These are phyloP conservation scores for Cantharis nigra DNA, from an alignment of 2,888 invertebrate species.

Conservation along the genomic window DNA sequence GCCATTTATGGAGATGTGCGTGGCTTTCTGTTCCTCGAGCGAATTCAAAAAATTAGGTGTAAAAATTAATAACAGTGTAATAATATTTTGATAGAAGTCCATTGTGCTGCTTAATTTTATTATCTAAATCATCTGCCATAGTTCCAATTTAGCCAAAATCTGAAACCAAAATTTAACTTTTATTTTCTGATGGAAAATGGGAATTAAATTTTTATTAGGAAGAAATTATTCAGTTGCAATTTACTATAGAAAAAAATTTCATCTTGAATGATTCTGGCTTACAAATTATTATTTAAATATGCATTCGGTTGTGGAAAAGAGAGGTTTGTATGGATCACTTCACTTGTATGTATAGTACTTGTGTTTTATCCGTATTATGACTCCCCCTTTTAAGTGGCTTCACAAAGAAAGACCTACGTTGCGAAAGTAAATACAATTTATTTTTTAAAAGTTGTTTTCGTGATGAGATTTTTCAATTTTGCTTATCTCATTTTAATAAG, in stretches of 20 bases:
- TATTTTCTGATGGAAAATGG: no score
- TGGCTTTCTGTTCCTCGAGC: conserved; percentile 38
- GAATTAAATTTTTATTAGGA: not conserved
- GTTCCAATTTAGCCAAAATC: not conserved
- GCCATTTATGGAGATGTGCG: conserved; percentile 59
- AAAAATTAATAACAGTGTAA: conserved; percentile 6
- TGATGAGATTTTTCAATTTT: not conserved
- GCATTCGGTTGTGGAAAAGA: not conserved
- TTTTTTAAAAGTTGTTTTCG: not conserved
- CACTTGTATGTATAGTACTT: not conserved
- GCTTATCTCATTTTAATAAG: not conserved
- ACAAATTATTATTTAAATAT: not conserved
- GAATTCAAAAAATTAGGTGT: conserved; percentile 5
- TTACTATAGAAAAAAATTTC: not conserved
- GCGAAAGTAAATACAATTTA: not conserved
- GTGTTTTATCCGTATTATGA: not conserved
- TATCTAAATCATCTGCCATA: not conserved
- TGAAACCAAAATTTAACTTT: not conserved
- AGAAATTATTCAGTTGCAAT: not conserved
- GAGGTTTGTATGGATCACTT: not conserved
- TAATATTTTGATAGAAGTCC: not conserved
- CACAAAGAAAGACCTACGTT: not conserved
- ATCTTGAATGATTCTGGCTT: not conserved
- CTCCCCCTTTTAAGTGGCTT: not conserved
- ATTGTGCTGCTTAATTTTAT: not conserved